Conservation (phyloP, 1,140 invertebrate species). For the Monomorium pharaonis region DNA sequence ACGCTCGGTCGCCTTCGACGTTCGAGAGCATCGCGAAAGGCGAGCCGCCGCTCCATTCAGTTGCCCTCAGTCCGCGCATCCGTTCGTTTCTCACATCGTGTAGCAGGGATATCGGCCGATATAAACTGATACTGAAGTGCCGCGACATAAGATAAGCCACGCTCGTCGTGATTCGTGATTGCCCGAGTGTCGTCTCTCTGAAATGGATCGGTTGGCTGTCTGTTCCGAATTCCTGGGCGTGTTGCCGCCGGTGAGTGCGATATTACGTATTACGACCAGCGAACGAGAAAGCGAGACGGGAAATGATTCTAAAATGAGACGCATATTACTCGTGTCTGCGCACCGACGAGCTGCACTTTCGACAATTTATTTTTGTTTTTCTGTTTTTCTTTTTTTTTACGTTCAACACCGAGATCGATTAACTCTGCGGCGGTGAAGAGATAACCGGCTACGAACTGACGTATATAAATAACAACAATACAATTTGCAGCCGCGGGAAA, state of each 20-base stretch:
- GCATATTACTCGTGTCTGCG: too few relatives aligned
- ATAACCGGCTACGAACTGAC: background rate
- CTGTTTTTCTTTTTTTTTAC: too few relatives aligned
- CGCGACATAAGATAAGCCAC: constrained; percentile 63
- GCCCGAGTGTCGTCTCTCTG: background rate
- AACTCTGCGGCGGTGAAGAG: background rate
- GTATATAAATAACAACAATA: background rate
- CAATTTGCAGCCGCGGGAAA: background rate
- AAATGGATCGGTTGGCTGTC: constrained; percentile 31
- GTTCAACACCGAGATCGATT: background rate
- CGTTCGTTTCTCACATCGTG: constrained; percentile 62
- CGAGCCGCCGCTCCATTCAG: constrained; percentile 65
- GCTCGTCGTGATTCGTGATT: constrained; percentile 49
- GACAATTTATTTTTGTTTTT: too few relatives aligned
- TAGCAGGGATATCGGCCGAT: constrained; percentile 53
- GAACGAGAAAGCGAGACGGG: background rate
- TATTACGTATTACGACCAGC: background rate
- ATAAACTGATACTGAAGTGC: constrained; percentile 71
- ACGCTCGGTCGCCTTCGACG: constrained; percentile 55
- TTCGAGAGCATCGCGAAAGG: constrained; percentile 29
- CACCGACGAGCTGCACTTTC: background rate
- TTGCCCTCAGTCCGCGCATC: constrained; percentile 65
- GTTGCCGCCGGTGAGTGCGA: constrained; percentile 37
- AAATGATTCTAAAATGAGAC: background rate
- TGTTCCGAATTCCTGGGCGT: constrained; percentile 40